Conservation (phyloP, 2,888 invertebrate species). For the Oligia strigilis region DNA sequence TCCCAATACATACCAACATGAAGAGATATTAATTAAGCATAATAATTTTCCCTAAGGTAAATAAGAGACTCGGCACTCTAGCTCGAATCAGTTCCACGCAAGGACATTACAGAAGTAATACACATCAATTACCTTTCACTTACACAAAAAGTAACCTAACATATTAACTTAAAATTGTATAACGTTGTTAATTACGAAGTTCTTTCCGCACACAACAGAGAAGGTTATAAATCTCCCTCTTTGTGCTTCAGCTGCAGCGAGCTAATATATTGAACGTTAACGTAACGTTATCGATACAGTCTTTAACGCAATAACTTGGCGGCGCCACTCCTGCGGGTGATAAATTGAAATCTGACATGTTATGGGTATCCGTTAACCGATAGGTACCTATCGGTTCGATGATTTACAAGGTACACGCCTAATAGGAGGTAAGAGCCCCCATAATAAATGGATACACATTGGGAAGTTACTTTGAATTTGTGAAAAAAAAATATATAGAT, state of each 20-base stretch:
- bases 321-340: constrained; percentile 2
- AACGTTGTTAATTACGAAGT: constrained; percentile 17
- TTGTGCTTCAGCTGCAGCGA: constrained; percentile 17
- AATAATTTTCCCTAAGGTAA: not conserved
- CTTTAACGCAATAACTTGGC: constrained; percentile 19
- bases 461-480: not conserved
- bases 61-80: not conserved
- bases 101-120: not conserved
- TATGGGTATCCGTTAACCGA: not conserved
- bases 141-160: not conserved
- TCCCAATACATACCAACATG: not conserved
- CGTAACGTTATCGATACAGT: constrained; percentile 25
- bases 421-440: not conserved
- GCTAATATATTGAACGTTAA: constrained; percentile 14
- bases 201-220: not conserved
- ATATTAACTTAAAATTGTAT: not conserved
- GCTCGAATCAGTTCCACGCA: not conserved
- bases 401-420: not conserved
- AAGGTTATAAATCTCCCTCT: constrained; percentile 21
- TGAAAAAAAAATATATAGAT: too few species aligned
- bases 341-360: constrained; percentile 20
- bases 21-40: not conserved
- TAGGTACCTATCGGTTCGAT: not conserved
- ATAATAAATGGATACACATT: not conserved
- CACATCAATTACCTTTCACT: not conserved